phyloP scores from a whole-genome alignment of 2,797 vertebrate species.

The Notamacropus eugenii region DNA sequence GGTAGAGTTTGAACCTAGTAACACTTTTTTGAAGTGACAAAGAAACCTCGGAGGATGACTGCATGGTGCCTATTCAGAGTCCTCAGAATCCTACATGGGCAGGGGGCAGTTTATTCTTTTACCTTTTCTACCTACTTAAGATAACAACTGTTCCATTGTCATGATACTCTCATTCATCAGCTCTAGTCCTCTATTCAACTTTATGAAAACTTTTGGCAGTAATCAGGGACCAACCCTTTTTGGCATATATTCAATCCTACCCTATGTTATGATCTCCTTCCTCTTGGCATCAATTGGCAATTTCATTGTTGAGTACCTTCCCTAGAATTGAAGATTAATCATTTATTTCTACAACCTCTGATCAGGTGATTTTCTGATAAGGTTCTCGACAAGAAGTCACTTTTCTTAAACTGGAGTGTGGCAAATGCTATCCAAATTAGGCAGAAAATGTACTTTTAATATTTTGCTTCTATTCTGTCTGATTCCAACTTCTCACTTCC shows the following conservation, averaged over 20 bases:
- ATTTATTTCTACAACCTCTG: conserved; percentile 59
- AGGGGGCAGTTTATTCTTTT: not conserved
- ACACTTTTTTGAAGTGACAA: not conserved
- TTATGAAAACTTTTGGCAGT: conserved; percentile 22
- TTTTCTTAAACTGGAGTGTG: conserved; percentile 37
- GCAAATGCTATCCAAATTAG: conserved; percentile 33
- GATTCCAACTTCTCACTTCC: conserved; percentile 45
- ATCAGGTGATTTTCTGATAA: conserved; percentile 47
- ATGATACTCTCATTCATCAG: fast-evolving
- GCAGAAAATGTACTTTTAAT: conserved; percentile 36
- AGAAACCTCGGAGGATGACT: not conserved
- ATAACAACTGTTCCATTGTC: fast-evolving
- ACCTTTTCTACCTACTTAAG: not conserved
- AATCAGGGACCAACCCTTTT: not conserved
- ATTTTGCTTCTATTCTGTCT: conserved; percentile 41
- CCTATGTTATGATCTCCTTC: conserved; percentile 40
- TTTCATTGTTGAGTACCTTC: conserved; percentile 54
- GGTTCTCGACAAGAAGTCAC: conserved; percentile 21
- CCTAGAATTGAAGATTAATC: conserved; percentile 60
- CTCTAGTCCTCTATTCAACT: not conserved
- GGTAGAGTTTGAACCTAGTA: not conserved
- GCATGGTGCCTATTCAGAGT: not conserved
- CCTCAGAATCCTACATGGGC: fast-evolving
- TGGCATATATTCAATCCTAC: not conserved
- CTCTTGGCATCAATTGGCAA: conserved; percentile 59